These are phyloP conservation scores for Gonioctena quinquepunctata DNA, from an alignment of 1,140 invertebrate genomes.

Conservation along the genomic window DNA sequence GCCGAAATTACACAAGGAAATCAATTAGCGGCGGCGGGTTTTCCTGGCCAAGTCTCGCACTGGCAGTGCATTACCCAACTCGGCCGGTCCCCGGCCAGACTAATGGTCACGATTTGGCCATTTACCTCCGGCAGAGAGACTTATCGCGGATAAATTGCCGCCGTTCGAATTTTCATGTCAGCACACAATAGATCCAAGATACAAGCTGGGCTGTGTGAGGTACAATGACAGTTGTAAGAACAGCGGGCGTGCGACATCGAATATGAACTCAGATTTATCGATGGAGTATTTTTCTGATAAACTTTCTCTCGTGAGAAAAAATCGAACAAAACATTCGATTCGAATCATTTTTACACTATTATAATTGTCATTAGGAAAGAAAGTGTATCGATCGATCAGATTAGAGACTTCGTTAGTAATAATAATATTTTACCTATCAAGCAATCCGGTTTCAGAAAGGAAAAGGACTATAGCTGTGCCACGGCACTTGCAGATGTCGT, in stretches of 20 bases:
- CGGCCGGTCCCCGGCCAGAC: conserved; percentile 23
- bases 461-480: no score
- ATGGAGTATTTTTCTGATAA: not conserved
- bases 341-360: no score
- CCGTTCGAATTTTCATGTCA: conserved; percentile 54
- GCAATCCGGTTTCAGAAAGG: no score
- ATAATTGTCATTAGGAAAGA: no score
- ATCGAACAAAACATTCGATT: no score
- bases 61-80: conserved; percentile 31
- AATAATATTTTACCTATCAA: no score
- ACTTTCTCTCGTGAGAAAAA: no score
- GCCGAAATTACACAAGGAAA: conserved; percentile 36
- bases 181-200: conserved; percentile 53
- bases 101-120: conserved; percentile 56
- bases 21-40: conserved; percentile 35
- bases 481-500: no score
- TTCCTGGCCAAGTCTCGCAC: conserved; percentile 14
- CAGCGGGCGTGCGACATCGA: conserved; percentile 28
- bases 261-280: not conserved
- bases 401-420: no score
- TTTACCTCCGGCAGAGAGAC: conserved; percentile 55
- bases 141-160: conserved; percentile 54
- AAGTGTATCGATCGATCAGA: no score
- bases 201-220: conserved; percentile 45
- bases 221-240: conserved; percentile 48